Percentiles rank a stretch among this genome's conserved stretches.
Conservation (phyloP, 2,888 invertebrate genomes). For the Rhamphomyia laevipes region DNA sequence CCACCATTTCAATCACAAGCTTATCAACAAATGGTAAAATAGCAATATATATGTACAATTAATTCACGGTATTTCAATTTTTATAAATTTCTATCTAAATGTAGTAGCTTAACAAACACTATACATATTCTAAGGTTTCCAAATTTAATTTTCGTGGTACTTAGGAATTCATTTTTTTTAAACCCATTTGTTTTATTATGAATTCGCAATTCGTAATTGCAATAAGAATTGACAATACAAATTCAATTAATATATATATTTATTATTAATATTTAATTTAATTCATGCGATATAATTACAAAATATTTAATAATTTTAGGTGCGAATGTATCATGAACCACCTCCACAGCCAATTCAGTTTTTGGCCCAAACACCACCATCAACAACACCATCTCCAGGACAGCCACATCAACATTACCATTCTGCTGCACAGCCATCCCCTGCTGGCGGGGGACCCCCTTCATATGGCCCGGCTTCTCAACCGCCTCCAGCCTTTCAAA, state of each 20-base stretch:
- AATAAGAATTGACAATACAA: too few species aligned
- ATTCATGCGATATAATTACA: too few species aligned
- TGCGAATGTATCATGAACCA: constrained; percentile 58
- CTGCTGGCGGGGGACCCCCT: constrained; percentile 43
- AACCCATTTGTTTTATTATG: too few species aligned
- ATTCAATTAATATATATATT: too few species aligned
- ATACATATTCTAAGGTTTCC: too few species aligned
- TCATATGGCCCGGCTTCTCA: constrained; percentile 30
- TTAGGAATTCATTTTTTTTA: too few species aligned
- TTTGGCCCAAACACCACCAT: constrained; percentile 43
- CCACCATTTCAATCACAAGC: constrained; percentile 40
- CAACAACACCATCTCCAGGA: constrained; percentile 44
- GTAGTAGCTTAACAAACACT: too few species aligned
- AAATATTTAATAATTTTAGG: constrained; percentile 22
- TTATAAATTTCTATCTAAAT: too few species aligned
- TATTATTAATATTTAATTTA: too few species aligned
- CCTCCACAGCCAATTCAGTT: constrained; percentile 45
- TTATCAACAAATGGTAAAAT: constrained; percentile 41
- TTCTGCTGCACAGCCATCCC: constrained; percentile 46
- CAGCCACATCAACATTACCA: constrained; percentile 47
- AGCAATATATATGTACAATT: constrained; percentile 7
- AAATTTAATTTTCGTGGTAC: too few species aligned
- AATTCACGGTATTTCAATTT: background rate
- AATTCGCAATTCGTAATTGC: too few species aligned
- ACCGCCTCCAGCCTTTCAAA: constrained; percentile 44